phyloP scores from a whole-genome alignment of 2,888 invertebrate species.

The Slavum lentiscoides region DNA sequence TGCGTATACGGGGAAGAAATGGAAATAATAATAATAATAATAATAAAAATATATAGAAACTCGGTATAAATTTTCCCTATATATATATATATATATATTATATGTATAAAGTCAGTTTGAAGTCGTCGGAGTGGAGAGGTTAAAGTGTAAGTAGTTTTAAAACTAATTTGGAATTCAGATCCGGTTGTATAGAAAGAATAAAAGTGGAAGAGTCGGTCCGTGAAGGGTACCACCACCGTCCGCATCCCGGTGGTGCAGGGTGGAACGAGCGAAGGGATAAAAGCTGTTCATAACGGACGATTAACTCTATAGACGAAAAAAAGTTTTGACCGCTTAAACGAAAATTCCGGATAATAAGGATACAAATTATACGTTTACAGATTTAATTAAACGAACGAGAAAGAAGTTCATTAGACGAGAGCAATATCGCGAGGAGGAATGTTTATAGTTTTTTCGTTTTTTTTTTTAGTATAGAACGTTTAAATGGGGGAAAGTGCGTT shows the following conservation, averaged over 20 bases:
- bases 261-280: neutral
- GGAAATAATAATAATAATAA: no score
- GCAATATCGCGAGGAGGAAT: constrained; percentile 7
- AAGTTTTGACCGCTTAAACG: constrained; percentile 50
- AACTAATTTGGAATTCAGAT: constrained; percentile 51
- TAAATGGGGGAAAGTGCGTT: neutral
- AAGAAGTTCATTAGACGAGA: constrained; percentile 10
- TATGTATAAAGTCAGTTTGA: neutral
- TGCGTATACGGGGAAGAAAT: no score
- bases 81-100: neutral
- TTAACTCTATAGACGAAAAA: constrained; percentile 11
- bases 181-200: constrained; percentile 41
- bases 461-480: no score
- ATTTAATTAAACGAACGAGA: constrained; percentile 32
- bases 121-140: constrained; percentile 24
- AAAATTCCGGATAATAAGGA: constrained; percentile 45
- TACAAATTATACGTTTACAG: constrained; percentile 43
- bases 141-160: constrained; percentile 48
- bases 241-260: neutral
- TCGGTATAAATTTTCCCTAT: no score
- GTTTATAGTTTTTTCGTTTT: neutral
- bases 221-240: no score
- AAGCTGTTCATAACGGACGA: constrained; percentile 48
- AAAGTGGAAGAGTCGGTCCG: constrained; percentile 25
- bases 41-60: constrained; percentile 9